These are phyloP conservation scores for Monomorium pharaonis DNA, from an alignment of 1,140 invertebrate genomes.

Conservation along the genomic window DNA sequence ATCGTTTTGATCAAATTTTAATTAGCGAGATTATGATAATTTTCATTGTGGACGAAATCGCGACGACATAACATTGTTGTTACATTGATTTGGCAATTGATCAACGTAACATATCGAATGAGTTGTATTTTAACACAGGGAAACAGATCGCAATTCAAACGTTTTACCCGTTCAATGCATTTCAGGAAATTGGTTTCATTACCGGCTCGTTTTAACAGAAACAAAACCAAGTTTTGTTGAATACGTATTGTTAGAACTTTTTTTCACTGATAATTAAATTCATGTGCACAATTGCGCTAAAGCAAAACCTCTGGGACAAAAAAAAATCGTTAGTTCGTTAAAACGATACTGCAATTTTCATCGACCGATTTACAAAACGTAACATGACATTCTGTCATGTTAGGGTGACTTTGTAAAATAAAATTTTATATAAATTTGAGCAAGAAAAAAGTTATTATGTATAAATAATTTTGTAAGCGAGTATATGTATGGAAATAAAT, in stretches of 20 bases:
- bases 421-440: not conserved
- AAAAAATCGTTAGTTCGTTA: slow-evolving; percentile 27
- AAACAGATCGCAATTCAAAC: slow-evolving; percentile 1
- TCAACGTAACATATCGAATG: slow-evolving; percentile 4
- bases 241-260: slow-evolving; percentile 4
- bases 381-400: not conserved
- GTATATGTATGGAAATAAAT: not conserved
- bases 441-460: not conserved
- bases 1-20: slow-evolving; percentile 46
- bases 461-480: not conserved
- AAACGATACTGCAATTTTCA: slow-evolving; percentile 5
- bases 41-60: not conserved
- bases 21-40: slow-evolving; percentile 40
- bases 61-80: slow-evolving; percentile 25
- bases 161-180: not conserved
- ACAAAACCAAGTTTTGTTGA: not conserved
- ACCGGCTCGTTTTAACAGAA: not conserved
- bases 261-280: slow-evolving; percentile 20
- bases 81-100: slow-evolving; percentile 36
- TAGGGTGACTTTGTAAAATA: not conserved
- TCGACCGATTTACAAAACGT: not conserved
- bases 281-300: not conserved
- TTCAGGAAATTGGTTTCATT: slow-evolving; percentile 37
- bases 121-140: slow-evolving; percentile 3
- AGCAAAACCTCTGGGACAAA: not conserved